Percentiles rank a stretch among this genome's conserved stretches.
These are phyloP conservation scores for Steatocranus sp. DNA, from an alignment of 2,797 vertebrate species.

Conservation along the genomic window DNA sequence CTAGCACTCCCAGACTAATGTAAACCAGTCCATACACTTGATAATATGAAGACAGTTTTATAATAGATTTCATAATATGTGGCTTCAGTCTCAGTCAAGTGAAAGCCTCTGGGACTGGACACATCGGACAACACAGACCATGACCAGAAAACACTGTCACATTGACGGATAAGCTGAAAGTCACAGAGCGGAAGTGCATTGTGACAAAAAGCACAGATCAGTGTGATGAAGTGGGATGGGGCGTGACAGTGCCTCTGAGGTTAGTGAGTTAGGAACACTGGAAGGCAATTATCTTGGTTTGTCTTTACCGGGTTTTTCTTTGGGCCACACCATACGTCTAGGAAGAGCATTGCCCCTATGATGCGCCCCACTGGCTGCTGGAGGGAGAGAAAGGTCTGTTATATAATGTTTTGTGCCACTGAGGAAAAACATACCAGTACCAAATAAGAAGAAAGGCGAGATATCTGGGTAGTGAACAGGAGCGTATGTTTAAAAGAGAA, in stretches of 20 bases:
- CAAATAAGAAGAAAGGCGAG: slow-evolving; percentile 5
- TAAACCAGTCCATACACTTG: slow-evolving; percentile 10
- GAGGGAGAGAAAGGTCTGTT: slow-evolving; percentile 60
- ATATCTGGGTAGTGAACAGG: neutral
- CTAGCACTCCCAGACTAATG: slow-evolving; percentile 12
- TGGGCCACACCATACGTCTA: slow-evolving; percentile 55
- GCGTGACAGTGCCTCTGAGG: slow-evolving; percentile 30
- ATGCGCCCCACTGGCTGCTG: slow-evolving; percentile 54
- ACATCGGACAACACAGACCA: slow-evolving; percentile 25
- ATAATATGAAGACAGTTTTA: neutral
- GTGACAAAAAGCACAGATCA: slow-evolving; percentile 44
- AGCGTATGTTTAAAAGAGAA: slow-evolving; percentile 4
- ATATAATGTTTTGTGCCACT: slow-evolving; percentile 16
- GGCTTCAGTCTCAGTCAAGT: slow-evolving; percentile 61
- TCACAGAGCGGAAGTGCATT: slow-evolving; percentile 22
- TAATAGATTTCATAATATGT: neutral
- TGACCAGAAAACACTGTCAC: slow-evolving; percentile 28
- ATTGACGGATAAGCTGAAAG: slow-evolving; percentile 21
- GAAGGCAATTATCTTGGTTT: slow-evolving; percentile 36
- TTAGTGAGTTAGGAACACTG: slow-evolving; percentile 54
- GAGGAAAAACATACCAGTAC: neutral
- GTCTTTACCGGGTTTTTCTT: slow-evolving; percentile 70
- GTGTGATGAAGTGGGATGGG: slow-evolving; percentile 11
- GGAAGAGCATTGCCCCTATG: slow-evolving; percentile 56
- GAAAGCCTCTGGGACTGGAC: neutral